Evolutionary conservation across 2,888 invertebrate genomes (phyloP).

Genomic region (Conomelus anceps): DNA sequence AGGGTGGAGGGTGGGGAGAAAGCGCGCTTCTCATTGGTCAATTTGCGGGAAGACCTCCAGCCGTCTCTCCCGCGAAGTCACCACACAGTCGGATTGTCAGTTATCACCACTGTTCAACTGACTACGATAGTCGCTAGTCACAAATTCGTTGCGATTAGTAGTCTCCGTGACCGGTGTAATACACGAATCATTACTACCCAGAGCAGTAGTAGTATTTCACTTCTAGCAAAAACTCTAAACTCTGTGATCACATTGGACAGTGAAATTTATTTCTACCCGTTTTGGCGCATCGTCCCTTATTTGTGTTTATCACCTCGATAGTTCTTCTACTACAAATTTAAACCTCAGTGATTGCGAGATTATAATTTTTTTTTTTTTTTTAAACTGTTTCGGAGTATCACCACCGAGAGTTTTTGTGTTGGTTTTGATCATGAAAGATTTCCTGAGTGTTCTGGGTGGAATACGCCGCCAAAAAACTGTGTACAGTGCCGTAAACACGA

Average conservation of each 20-base stretch:
- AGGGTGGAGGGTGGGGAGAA: neutral
- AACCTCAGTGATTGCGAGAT: neutral
- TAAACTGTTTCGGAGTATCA: no score
- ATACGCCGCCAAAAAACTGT: neutral
- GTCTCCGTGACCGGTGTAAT: neutral
- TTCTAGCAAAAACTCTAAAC: no score
- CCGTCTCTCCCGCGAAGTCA: neutral
- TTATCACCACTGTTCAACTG: neutral
- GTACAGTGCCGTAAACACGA: neutral
- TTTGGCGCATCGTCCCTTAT: neutral
- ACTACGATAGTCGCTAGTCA: neutral
- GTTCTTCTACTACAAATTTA: neutral
- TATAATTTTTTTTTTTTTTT: no score
- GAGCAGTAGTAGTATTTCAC: neutral
- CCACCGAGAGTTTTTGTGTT: no score
- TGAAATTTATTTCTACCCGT: neutral
- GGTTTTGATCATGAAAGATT: neutral
- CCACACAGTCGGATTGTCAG: neutral
- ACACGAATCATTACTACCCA: neutral
- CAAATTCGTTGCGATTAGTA: neutral
- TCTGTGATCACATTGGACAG: neutral
- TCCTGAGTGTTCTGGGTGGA: neutral
- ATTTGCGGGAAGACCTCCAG: neutral
- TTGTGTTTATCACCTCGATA: neutral
- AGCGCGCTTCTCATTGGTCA: neutral